Conservation (phyloP, 2,113 vertebrate genomes). For the Todiramphus saurophagus region DNA sequence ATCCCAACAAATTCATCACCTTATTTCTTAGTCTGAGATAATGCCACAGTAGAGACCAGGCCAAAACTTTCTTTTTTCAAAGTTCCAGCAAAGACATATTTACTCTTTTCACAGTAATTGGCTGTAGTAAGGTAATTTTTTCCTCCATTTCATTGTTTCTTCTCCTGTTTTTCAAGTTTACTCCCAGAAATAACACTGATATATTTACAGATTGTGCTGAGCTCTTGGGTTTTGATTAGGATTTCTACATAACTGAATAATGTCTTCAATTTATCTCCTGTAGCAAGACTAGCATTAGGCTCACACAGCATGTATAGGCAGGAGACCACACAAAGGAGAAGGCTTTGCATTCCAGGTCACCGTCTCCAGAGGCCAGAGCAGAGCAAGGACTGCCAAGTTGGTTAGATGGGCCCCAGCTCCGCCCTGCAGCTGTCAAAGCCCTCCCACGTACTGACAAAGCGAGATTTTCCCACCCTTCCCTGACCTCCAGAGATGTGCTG, state of each 20-base stretch:
- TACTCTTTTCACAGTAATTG: conserved; percentile 17
- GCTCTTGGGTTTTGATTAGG: conserved; percentile 5
- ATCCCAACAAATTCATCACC: conserved; percentile 65
- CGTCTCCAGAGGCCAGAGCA: conserved; percentile 35
- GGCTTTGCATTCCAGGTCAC: conserved; percentile 36
- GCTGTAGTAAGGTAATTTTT: background rate
- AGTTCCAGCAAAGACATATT: conserved; percentile 13
- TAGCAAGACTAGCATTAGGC: background rate
- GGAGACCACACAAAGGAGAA: conserved; percentile 54
- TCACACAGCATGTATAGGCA: background rate
- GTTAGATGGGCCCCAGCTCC: conserved; percentile 22
- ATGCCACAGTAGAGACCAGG: conserved; percentile 21
- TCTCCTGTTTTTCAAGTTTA: background rate
- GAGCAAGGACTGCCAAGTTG: conserved; percentile 34
- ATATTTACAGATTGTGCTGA: conserved; percentile 11
- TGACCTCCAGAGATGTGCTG: conserved; percentile 1
- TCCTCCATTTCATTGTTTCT: background rate
- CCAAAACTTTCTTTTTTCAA: conserved; percentile 11
- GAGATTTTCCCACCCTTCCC: conserved; percentile 46
- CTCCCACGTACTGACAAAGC: background rate
- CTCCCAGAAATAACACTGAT: background rate
- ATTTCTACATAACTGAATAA: background rate
- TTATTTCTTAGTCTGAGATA: conserved; percentile 57
- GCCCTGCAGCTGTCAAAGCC: conserved; percentile 41
- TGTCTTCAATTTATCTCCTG: background rate